Base-by-base conservation (phyloP, 1,140 invertebrate genomes). In the Bombus pascuorum region DNA sequence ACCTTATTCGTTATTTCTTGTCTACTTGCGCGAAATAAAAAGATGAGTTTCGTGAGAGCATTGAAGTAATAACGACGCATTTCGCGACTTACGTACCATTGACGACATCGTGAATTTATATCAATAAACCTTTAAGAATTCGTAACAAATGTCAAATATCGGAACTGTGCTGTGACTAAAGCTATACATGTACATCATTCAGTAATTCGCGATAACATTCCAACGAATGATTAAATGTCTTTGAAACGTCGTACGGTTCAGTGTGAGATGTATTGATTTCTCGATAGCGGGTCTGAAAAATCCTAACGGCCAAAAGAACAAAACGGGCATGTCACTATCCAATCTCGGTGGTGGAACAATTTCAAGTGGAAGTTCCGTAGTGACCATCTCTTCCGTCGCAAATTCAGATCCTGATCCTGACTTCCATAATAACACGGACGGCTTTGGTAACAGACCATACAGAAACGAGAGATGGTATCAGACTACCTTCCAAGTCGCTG, bases 401-500 rank as follows among this genome's bases (percentile, higher is more conserved):
- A 92, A 91, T 87, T 91, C 93, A 44, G 93, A 94, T 83, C 92
- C 93, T 12, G 93, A 93, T 85, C 93, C 93, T 9, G 91, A 92
- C 53, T 88, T 79, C 73, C 80, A 77, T n/a, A 85, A 79, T 57
- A 70, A 81, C 13, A 18, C 77, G 32, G 65, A 1, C 0, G 83
- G 65, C 5, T 91, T 92, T 53, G 92, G 90, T 5, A 42, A 65
- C 66, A 82, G 39, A 39, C 28, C 86, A 85, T 73, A 96, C 96
- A 81, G 96, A 96, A 53, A 72, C 84, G 98, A 98, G 93, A 96
- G 96, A 95, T 98, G 97, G 96, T 97, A 96, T 91, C 96, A 96
- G 13, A 98, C 98, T 39, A 94, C 97, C 73, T 93, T 98, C 85
- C 98, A 99, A 95, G 98, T 99, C 0, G 97, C 98, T n/a, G 97